Evolutionary conservation across 2,888 invertebrate species (phyloP).

Genomic region (Catonia carolina): DNA sequence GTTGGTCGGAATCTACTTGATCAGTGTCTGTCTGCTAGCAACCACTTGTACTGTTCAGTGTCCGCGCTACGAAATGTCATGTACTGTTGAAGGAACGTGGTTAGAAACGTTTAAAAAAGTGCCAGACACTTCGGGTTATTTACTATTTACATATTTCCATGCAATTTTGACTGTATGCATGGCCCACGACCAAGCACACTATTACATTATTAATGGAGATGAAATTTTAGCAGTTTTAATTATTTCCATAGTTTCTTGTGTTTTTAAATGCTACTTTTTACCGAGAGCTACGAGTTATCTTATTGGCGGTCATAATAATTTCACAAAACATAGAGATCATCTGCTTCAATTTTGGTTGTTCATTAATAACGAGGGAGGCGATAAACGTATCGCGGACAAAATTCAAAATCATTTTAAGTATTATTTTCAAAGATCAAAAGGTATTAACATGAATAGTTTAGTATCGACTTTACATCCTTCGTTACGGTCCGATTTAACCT

Average conservation of each 20-base stretch:
- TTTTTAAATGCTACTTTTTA: neutral
- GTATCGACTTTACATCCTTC: neutral
- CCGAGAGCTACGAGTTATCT: neutral
- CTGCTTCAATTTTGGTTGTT: neutral
- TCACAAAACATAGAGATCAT: neutral
- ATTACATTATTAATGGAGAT: neutral
- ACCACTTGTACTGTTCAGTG: neutral
- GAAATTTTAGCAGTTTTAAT: neutral
- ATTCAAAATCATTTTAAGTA: conserved; percentile 1
- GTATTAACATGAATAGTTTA: neutral
- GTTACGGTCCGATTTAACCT: neutral
- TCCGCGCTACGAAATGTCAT: neutral
- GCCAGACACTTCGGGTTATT: no score
- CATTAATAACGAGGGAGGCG: neutral
- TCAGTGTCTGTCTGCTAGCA: neutral
- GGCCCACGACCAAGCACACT: neutral
- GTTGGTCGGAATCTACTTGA: neutral
- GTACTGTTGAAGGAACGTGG: neutral
- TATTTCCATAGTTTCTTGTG: neutral
- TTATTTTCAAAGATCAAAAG: neutral
- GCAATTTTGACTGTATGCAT: neutral
- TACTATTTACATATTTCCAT: no score
- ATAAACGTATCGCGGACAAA: neutral
- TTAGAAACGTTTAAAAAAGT: no score
- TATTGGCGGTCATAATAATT: neutral